Base-by-base conservation (phyloP, 2,888 invertebrate genomes). In the Drosophila nr. fundita region DNA sequence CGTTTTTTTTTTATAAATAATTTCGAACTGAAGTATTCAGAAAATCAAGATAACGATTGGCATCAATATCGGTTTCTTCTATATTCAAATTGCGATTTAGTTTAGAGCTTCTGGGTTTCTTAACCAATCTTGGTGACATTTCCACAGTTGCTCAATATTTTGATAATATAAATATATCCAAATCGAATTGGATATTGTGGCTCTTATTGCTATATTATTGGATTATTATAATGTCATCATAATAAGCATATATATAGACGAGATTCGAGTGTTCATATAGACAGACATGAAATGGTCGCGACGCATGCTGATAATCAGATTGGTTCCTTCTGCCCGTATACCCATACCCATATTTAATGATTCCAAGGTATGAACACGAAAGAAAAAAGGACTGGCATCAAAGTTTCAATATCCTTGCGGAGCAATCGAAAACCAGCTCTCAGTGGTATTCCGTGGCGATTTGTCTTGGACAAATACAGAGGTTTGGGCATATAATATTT, bases 391-490 rank as follows among this genome's bases (percentile, higher is more conserved):
- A 29, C 45, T 42, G 36, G 53, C 80, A 61, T 62, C 52, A 67
- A 64, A 76, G 63, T 67, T 70, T 75, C 75, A 74, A 75, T 65
- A 75, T 75, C 79, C 76, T 59, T 34, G 50, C 27, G 65, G 79
- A 65, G 61, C 79, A 79, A 74, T 77, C 64, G 42, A 55, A 57
- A 76, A 67, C 21, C 63, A 38, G 54, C 52, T 70, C 70, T 64
- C 80, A 48, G 48, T 63, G 62, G 80, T 53, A 62, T 62, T 55
- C 53, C 50, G 24, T 34, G 24, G 48, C 50, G 52, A 58, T 68
- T 67, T 45, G 45, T 38, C 69, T 59, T 13, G 71, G 61, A 71
- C 60, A 75, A 71, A 65, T 58, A 57, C 34, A 38, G 49, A n/a
- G 36, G 38, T 58, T 48, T 49, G 24, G 21, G 36, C 21, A 15